These are phyloP conservation scores for Tachysurus vachellii DNA, from an alignment of 2,113 vertebrate species.

Conservation along the genomic window DNA sequence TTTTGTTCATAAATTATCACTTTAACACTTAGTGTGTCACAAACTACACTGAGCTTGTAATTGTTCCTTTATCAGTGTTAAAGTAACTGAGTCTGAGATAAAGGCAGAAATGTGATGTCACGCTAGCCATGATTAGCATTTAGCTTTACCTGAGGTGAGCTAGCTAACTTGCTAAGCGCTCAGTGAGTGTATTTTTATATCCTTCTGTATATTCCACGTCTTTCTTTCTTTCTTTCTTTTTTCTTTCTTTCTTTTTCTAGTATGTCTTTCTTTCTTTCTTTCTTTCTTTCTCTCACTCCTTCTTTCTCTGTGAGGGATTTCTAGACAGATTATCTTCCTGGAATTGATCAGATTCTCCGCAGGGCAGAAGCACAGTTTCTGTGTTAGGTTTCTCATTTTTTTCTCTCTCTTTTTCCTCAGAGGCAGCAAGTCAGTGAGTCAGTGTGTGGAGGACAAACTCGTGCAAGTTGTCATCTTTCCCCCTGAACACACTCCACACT, in stretches of 20 bases:
- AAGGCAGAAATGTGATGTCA: background rate
- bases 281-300: background rate
- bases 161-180: background rate
- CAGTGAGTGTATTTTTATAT: background rate
- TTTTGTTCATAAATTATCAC: background rate
- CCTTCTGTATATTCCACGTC: background rate
- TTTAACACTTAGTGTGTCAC: background rate
- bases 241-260: background rate
- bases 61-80: background rate
- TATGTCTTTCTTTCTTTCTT: background rate
- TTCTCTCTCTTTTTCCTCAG: slow-evolving; percentile 61
- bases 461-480: background rate
- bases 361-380: slow-evolving; percentile 61
- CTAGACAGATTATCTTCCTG: slow-evolving; percentile 3
- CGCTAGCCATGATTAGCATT: background rate
- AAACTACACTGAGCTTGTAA: background rate
- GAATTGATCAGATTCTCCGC: slow-evolving; percentile 57
- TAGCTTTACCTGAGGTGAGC: background rate
- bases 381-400: slow-evolving; percentile 68
- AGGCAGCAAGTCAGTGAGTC: slow-evolving; percentile 35
- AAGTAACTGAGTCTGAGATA: background rate
- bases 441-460: slow-evolving; percentile 40
- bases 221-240: background rate
- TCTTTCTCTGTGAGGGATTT: background rate
- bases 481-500: background rate